Evolutionary conservation across 2,888 invertebrate species (phyloP), one percentile per base, ranked within the genome.

Genomic region (Lasioglossum marginatum): DNA sequence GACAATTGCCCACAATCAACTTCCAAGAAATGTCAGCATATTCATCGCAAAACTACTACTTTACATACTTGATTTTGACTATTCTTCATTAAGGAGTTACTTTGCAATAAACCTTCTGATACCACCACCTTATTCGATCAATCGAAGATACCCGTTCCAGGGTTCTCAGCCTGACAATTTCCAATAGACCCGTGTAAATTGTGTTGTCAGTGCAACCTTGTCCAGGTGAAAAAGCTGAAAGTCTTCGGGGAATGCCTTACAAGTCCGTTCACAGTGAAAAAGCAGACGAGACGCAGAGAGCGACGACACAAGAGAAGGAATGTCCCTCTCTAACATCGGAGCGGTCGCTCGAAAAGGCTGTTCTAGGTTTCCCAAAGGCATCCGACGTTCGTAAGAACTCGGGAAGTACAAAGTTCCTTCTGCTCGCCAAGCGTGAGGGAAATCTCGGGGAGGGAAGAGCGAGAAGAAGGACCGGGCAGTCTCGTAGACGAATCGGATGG

Each of bases 351-450:
- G 63, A 72, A 73, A 81, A 84, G 83, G 81, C 82, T 72, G 89
- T 86, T 85, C 82, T 79, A 89, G 86, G 89, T 90, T 90, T 90
- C 79, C 83, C 87, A 77, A 89, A 87, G 83, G 80, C 84, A 83
- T 86, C 81, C 83, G 45, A 74, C 76, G 77, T 85, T 86, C 76
- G 79, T 77, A 86, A 88, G 87, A 91, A 91, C 89, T 90, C n/a
- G 6, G 82, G 60, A 76, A 88, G 86, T 89, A 88, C 87, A 71
- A 92, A 92, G 92, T 92, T 92, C 77, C 27, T 45, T 79, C 83
- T 75, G 60, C 48, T 66, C 60, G 83, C 77, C 82, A 70, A 81
- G 86, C 80, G 72, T 72, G 57, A 75, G 83, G 57, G 45, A 68
- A 63, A 74, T 79, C 80, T 77, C 71, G 4, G 43, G 45, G 70